A percentile compares a stretch with the other conserved stretches of the same genome.
Conservation (phyloP, 2,888 invertebrate species). For the Drosophila limbata region DNA sequence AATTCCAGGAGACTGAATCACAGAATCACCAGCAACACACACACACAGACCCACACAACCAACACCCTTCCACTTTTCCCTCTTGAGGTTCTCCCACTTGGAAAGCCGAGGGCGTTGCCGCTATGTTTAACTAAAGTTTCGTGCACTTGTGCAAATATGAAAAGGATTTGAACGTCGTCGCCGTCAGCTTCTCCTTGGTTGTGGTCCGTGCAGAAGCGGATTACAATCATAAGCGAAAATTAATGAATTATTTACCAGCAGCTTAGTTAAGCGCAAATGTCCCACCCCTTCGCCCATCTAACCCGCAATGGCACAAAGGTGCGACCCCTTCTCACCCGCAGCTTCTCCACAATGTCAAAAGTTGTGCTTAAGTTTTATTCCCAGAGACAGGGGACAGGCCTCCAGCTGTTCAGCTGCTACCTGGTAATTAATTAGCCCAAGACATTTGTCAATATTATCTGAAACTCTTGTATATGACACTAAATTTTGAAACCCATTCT, state of each 20-base stretch:
- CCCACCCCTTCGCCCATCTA: neutral
- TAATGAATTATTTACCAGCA: slow-evolving; percentile 82
- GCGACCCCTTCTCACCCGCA: slow-evolving; percentile 20
- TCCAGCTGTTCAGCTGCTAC: slow-evolving; percentile 52
- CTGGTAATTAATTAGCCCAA: slow-evolving; percentile 69
- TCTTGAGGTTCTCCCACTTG: slow-evolving; percentile 20
- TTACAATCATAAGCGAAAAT: slow-evolving; percentile 82
- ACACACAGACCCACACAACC: neutral
- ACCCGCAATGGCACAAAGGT: slow-evolving; percentile 20
- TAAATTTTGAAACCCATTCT: slow-evolving; percentile 34
- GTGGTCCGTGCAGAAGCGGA: slow-evolving; percentile 66
- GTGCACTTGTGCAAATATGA: slow-evolving; percentile 73
- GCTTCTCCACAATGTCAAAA: slow-evolving; percentile 50
- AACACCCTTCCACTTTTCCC: neutral
- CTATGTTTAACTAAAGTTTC: slow-evolving; percentile 74
- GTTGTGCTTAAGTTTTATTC: slow-evolving; percentile 56
- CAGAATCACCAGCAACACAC: slow-evolving; percentile 42
- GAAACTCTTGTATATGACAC: slow-evolving; percentile 46
- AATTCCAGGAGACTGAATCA: slow-evolving; percentile 55
- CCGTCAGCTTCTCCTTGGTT: slow-evolving; percentile 33
- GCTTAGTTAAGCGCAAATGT: slow-evolving; percentile 71
- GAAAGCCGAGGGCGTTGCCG: slow-evolving; percentile 62
- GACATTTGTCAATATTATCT: slow-evolving; percentile 73
- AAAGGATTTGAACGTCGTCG: slow-evolving; percentile 63
- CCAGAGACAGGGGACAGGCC: slow-evolving; percentile 19